Base-by-base conservation (phyloP, 2,797 vertebrate species). In the Anolis apletophallus region DNA sequence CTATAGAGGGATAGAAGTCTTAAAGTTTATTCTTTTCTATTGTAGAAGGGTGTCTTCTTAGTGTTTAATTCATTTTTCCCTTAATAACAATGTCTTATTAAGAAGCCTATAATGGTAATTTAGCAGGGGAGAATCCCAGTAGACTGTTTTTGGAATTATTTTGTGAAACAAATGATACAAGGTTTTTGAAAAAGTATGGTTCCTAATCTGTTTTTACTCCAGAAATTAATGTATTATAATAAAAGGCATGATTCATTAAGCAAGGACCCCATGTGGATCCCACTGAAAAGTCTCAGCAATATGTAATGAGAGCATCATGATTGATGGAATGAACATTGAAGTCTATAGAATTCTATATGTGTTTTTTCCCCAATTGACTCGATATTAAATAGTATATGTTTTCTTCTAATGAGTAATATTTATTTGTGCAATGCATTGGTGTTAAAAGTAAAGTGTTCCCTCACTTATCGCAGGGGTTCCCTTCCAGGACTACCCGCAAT, bases 21-120 rank as follows among this genome's bases (percentile, higher is more conserved):
- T 89, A 40, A n/a, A 88, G 94, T 89, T 89, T 50, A 80, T 90
- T 93, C 85, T 89, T 93, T 54, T 92, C 94, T 93, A n/a, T 93
- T 90, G 50, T 64, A 92, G 87, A 57, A 3, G 52, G 88, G 89
- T 93, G 61, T 32, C 13, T 77, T 23, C 1, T 40, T 67, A 89
- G 46, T 91, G 54, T 87, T 89, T 90, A 93, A 92, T 78, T 86
- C 90, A 84, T 92, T 59, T 59, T 8, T 91, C 91, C 93, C 54
- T 85, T 93, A 93, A 91, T 93, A 92, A 74, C 52, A 89, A 84
- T n/a, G 57, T 82, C 85, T 84, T 92, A 86, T 93, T 92, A 93
- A 93, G 89, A 89, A 89, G 26, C 64, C 76, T 91, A 5, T 89
- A 92, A 90, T 88, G 71, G 21, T 92, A 89, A 88, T 94, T 95